phyloP scores from a whole-genome alignment of 2,888 invertebrate species.

The Brachypalpus laphriformis region DNA sequence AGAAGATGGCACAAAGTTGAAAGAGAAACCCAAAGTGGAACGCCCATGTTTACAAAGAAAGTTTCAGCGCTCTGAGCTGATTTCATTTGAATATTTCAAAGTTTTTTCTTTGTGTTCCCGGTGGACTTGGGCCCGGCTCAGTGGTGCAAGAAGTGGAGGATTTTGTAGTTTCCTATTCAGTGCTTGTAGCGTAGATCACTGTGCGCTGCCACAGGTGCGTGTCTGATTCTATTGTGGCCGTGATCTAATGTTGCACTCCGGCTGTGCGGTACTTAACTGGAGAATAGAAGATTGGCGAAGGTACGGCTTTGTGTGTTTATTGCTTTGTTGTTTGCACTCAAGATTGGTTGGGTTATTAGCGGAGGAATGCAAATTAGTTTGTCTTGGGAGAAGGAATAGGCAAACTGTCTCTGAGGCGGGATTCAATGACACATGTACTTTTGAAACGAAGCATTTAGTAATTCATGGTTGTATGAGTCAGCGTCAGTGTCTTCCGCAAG shows the following conservation, averaged over 20 bases:
- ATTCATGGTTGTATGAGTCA: no score
- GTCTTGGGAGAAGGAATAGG: not conserved
- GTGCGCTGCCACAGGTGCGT: slow-evolving; percentile 33
- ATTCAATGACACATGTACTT: not conserved
- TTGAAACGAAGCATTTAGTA: no score
- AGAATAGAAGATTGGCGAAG: not conserved
- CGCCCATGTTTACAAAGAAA: slow-evolving; percentile 64
- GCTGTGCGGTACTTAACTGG: not conserved
- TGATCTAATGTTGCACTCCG: slow-evolving; percentile 46
- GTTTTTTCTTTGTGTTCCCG: not conserved
- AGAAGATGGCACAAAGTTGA: not conserved
- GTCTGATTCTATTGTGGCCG: slow-evolving; percentile 29
- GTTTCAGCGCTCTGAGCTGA: slow-evolving; percentile 43
- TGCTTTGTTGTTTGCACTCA: not conserved
- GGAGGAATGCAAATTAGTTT: slow-evolving; percentile 10
- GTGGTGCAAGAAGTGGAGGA: slow-evolving; percentile 47
- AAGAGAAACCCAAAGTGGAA: slow-evolving; percentile 31
- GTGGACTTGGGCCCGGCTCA: not conserved
- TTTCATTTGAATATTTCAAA: slow-evolving; percentile 42
- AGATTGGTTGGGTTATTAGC: not conserved
- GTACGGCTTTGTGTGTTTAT: slow-evolving; percentile 19
- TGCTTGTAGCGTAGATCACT: slow-evolving; percentile 2
- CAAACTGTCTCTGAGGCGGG: not conserved
- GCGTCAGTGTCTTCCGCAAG: no score
- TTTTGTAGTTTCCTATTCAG: slow-evolving; percentile 17